phyloP scores from a whole-genome alignment of 2,888 invertebrate species.

The Heliconius charithonia region DNA sequence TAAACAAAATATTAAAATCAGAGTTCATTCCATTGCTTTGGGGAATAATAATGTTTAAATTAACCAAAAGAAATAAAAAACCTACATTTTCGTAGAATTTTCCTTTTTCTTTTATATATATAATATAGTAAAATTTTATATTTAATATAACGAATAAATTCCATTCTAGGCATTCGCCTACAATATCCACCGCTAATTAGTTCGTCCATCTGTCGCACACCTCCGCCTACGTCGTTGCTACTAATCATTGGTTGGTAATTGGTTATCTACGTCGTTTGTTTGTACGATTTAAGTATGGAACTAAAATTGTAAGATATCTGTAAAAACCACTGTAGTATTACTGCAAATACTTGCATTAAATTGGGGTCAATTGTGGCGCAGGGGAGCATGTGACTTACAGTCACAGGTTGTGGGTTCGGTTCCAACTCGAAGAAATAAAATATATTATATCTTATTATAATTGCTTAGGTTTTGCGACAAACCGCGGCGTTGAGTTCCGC shows the following conservation, averaged over 20 bases:
- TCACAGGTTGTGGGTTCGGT: too few species aligned
- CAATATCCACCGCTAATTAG: constrained; percentile 24
- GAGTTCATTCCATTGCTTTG: too few species aligned
- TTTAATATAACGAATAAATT: constrained; percentile 8
- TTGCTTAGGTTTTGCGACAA: too few species aligned
- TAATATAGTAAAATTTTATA: not conserved
- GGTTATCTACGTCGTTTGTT: constrained; percentile 8
- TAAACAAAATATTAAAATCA: too few species aligned
- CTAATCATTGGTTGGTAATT: constrained; percentile 20
- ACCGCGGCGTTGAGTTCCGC: too few species aligned
- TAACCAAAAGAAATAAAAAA: not conserved
- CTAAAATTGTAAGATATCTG: not conserved
- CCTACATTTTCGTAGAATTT: not conserved
- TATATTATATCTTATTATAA: too few species aligned
- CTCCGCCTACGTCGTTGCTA: constrained; percentile 22
- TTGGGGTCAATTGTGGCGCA: too few species aligned
- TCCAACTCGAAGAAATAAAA: too few species aligned
- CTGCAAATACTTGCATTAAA: too few species aligned
- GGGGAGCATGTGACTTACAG: too few species aligned
- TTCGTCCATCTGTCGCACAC: constrained; percentile 29
- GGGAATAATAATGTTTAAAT: too few species aligned
- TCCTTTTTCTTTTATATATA: not conserved
- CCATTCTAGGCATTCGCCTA: constrained; percentile 3
- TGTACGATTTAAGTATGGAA: not conserved
- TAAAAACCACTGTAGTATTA: too few species aligned